Evolutionary conservation across 2,113 vertebrate genomes (phyloP).

Genomic region (Echinops telfairi): DNA sequence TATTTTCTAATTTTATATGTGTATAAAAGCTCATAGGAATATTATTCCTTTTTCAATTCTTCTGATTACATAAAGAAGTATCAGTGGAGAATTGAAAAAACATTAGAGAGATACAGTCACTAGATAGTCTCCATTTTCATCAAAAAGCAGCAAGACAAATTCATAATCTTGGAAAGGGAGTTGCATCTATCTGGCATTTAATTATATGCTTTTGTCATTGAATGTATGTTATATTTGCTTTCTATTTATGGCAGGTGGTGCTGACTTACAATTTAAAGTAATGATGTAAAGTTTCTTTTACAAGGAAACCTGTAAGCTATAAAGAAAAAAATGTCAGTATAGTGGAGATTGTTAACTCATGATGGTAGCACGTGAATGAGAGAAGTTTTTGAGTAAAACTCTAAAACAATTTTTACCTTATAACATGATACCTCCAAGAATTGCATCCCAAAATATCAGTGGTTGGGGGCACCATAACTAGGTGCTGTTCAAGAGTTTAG

Average conservation of each 20-base stretch:
- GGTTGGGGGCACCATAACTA: not conserved
- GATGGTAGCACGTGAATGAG: not conserved
- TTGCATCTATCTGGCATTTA: too few relatives aligned
- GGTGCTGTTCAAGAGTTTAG: not conserved
- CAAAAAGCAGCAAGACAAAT: too few relatives aligned
- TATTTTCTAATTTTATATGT: too few relatives aligned
- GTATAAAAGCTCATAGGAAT: too few relatives aligned
- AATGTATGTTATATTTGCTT: not conserved
- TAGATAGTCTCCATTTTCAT: too few relatives aligned
- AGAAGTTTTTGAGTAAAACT: not conserved
- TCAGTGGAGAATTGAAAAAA: too few relatives aligned
- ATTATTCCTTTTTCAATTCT: too few relatives aligned
- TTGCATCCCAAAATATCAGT: not conserved
- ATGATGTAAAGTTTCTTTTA: not conserved
- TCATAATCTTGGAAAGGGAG: too few relatives aligned
- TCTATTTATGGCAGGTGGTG: not conserved
- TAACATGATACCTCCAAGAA: not conserved
- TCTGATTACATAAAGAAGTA: too few relatives aligned
- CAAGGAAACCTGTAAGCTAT: not conserved
- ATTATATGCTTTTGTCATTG: too few relatives aligned
- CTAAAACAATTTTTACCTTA: not conserved
- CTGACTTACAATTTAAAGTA: not conserved
- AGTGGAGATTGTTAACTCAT: not conserved
- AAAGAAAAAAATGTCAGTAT: not conserved
- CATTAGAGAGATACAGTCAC: too few relatives aligned